Conservation (phyloP, 2,888 invertebrate species). For the Limenitis camilla region DNA sequence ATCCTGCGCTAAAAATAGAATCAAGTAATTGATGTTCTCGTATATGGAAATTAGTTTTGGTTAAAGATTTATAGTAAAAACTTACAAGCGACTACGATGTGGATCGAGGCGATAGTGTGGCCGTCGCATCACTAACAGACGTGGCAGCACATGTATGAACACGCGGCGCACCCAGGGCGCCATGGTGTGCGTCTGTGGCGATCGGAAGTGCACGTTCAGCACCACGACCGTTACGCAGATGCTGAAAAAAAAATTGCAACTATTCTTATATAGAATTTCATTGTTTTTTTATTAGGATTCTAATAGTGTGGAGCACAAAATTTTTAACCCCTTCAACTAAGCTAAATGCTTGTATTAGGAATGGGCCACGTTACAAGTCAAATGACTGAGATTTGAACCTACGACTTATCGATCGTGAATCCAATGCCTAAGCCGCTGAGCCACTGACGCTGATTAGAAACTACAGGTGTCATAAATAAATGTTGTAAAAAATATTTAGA, state of each 20-base stretch:
- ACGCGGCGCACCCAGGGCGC: slow-evolving; percentile 96
- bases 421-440: too few species aligned
- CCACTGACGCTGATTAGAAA: too few species aligned
- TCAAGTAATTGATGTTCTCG: not conserved
- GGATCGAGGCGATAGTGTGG: slow-evolving; percentile 79
- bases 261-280: too few species aligned
- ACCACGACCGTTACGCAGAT: slow-evolving; percentile 97
- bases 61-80: slow-evolving; percentile 11
- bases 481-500: too few species aligned
- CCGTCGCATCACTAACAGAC: slow-evolving; percentile 93
- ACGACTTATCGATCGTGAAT: too few species aligned
- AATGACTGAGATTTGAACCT: too few species aligned
- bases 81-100: slow-evolving; percentile 73
- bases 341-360: too few species aligned
- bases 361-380: too few species aligned
- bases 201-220: slow-evolving; percentile 97
- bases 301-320: too few species aligned
- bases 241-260: slow-evolving; percentile 63
- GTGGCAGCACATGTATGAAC: slow-evolving; percentile 96
- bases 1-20: slow-evolving; percentile 40
- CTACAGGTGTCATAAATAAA: too few species aligned
- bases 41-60: not conserved
- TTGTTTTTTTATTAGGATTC: too few species aligned
- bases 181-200: slow-evolving; percentile 98
- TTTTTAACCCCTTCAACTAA: too few species aligned